Evolutionary conservation across 2,113 vertebrate genomes (phyloP).

Genomic region (Tautogolabrus adspersus): DNA sequence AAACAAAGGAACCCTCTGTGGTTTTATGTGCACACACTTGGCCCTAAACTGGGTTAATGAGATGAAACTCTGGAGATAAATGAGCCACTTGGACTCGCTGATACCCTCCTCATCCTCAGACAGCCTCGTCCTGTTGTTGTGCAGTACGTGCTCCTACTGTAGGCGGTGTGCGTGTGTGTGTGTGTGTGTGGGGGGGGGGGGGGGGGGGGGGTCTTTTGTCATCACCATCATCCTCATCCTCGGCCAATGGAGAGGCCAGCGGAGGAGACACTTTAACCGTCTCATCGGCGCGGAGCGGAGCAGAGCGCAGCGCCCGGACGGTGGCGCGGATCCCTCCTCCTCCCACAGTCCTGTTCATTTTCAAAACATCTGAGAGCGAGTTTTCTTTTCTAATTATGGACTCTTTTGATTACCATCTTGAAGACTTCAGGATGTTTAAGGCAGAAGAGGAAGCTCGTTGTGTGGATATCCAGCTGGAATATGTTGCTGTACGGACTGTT

Average conservation of each 20-base stretch:
- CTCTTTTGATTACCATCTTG: not conserved
- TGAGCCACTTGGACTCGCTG: not conserved
- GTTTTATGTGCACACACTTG: no score
- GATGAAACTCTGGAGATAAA: not conserved
- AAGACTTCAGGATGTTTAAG: slow-evolving; percentile 1
- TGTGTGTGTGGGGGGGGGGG: not conserved
- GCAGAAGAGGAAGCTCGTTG: not conserved
- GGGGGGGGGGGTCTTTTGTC: not conserved
- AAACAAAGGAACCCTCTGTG: not conserved
- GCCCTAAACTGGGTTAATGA: no score
- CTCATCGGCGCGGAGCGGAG: slow-evolving; percentile 34
- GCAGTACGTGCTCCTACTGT: not conserved
- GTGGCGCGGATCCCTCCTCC: not conserved
- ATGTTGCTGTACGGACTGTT: slow-evolving; percentile 12
- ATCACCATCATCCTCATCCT: slow-evolving; percentile 44
- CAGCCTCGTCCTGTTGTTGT: not conserved
- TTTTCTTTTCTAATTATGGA: not conserved
- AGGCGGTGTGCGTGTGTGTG: not conserved
- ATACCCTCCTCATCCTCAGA: not conserved
- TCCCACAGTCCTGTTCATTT: not conserved
- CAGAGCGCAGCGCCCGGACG: slow-evolving; percentile 24
- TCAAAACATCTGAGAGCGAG: not conserved
- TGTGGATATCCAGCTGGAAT: slow-evolving; percentile 1
- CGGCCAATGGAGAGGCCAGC: slow-evolving; percentile 56
- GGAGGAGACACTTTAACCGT: slow-evolving; percentile 44